Percentiles rank a stretch among this genome's conserved stretches.
Conservation (phyloP, 2,113 vertebrate genomes). For the Nesoenas mayeri region DNA sequence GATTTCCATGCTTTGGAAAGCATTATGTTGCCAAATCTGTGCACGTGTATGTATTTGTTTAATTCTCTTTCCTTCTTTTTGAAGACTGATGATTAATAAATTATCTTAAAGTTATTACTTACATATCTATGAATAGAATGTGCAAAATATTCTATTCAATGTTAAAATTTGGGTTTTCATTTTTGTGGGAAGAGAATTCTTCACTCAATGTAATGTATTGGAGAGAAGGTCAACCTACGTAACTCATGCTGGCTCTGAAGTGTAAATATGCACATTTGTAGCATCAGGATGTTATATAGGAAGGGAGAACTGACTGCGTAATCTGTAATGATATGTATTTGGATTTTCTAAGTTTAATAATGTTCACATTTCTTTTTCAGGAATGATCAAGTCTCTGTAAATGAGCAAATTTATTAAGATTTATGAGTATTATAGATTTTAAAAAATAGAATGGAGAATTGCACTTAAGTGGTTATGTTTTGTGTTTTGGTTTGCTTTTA, state of each 20-base stretch:
- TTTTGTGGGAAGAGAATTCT: background rate
- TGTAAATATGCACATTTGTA: background rate
- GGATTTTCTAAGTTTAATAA: background rate
- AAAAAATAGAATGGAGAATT: background rate
- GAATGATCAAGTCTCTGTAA: background rate
- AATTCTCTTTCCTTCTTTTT: background rate
- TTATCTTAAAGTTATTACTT: background rate
- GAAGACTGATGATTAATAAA: background rate
- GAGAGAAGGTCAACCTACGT: background rate
- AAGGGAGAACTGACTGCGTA: background rate
- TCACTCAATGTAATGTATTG: background rate
- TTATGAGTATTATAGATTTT: background rate
- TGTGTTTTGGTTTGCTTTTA: background rate
- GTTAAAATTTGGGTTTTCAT: background rate
- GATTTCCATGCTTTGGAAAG: background rate
- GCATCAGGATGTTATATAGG: fast-evolving
- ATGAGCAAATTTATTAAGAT: background rate
- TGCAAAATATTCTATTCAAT: background rate
- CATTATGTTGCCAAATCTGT: background rate
- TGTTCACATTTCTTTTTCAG: background rate
- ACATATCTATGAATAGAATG: background rate
- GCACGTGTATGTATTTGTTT: background rate
- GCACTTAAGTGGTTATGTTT: background rate
- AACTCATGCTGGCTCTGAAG: background rate
- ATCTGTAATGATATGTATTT: background rate